A percentile compares a stretch with the other conserved stretches of the same genome.
phyloP scores from a whole-genome alignment of 2,113 vertebrate genomes.

The Caracal caracal region DNA sequence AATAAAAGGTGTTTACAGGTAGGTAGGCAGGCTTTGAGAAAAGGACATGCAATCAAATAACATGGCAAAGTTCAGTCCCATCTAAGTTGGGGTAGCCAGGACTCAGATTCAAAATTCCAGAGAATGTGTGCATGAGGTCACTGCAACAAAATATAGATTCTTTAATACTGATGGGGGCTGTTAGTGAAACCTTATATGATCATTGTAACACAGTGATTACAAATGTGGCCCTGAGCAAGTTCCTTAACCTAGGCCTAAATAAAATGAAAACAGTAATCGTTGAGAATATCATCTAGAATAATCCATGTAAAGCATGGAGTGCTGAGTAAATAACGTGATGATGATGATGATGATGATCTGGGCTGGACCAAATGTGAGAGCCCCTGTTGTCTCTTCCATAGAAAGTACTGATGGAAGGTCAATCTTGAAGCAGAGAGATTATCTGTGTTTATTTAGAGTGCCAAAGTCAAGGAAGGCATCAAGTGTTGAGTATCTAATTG shows the following conservation, averaged over 20 bases:
- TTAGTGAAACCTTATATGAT: background rate
- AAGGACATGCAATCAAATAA: background rate
- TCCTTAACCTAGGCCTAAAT: background rate
- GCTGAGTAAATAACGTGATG: background rate
- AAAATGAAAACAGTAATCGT: background rate
- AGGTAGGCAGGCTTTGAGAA: background rate
- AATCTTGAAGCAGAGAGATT: background rate
- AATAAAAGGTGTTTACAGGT: background rate
- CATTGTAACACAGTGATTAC: background rate
- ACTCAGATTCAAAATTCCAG: background rate
- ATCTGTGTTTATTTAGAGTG: background rate
- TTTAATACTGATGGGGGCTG: background rate
- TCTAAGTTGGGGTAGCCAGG: background rate
- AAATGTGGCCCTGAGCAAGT: background rate
- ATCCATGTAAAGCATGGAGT: background rate
- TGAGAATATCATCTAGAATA: background rate
- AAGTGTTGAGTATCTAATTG: background rate
- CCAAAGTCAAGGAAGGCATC: background rate
- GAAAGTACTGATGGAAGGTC: background rate
- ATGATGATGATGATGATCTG: background rate
- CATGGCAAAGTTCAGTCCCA: background rate
- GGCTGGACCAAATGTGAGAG: background rate
- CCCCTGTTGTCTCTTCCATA: background rate
- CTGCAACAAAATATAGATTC: background rate
- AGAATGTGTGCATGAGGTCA: background rate